Evolutionary conservation across 1,140 invertebrate genomes (phyloP), one percentile per base, ranked within the genome.

Genomic region (Medauroidea extradentata): DNA sequence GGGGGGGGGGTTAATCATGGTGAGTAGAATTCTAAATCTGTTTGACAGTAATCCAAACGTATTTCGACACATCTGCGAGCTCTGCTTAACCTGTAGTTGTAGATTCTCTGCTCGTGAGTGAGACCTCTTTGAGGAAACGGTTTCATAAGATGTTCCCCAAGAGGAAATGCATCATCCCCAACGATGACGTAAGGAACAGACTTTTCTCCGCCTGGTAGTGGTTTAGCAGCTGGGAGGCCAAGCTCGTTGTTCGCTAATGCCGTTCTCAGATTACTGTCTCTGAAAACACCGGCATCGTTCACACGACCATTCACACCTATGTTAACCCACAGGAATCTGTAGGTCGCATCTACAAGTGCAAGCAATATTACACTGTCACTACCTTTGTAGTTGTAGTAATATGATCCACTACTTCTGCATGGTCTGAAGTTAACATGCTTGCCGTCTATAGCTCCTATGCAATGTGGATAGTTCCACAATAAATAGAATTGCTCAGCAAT

Each of bases 391-490:
- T 75, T 75, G 46, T 61, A 72, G 60, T 68, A 71, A 24, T 59
- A 43, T 38, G 69, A 70, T 13, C 71, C 69, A 57, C 53, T 60
- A 50, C 69, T 65, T 49, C 46, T 21, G 43, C 71, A 72, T 23
- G 29, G 39, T 55, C 56, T 25, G 52, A 69, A 70, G 13, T 60
- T 53, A 53, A 76, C 57, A 60, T 78, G 75, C 58, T 75, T 79
- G 27, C 73, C 75, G 67, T 77, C 75, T 42, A 76, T 62, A 7
- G 70, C 69, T 16, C 68, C 72, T 25, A 74, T 16, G 51, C 67
- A 75, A 58, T 72, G 61, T 39, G 69, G 65, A 61, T 70, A 74
- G 53, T 74, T 62, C 68, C 71, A 75, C 25, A 57, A n/a, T 27
- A 16, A 24, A 24, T 57, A 11, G 21, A 48, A 75, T 42, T 60